phyloP scores from a whole-genome alignment of 2,113 vertebrate species.

The Nycticorax nycticorax region DNA sequence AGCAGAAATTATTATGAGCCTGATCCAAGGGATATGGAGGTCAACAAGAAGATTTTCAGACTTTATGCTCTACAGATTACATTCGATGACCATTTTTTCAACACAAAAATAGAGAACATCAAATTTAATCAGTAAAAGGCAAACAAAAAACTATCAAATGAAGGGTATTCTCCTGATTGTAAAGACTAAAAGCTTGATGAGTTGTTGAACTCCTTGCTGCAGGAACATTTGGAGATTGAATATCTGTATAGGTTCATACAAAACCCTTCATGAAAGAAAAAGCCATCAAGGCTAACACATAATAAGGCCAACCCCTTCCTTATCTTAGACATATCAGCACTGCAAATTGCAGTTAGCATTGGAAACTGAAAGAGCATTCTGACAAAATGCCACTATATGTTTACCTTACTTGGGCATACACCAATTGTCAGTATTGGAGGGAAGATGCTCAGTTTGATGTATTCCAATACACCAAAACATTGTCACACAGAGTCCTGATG shows the following conservation, averaged over 20 bases:
- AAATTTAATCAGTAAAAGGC: conserved; percentile 1
- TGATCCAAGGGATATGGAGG: neutral
- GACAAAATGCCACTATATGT: neutral
- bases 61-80: neutral
- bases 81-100: neutral
- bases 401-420: neutral
- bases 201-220: conserved; percentile 17
- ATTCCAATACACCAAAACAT: neutral
- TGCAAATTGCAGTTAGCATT: neutral
- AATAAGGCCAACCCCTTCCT: neutral
- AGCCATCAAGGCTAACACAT: neutral
- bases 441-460: neutral
- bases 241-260: neutral
- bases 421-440: neutral
- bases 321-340: neutral
- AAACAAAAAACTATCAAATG: neutral
- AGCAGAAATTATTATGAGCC: neutral
- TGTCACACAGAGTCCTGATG: neutral
- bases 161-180: neutral
- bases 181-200: neutral
- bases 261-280: conserved; percentile 3
- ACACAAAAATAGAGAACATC: neutral
- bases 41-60: neutral
- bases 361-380: neutral
- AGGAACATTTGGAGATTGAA: neutral